A percentile compares a stretch with the other conserved stretches of the same genome.
Conservation (phyloP, 2,888 invertebrate genomes). For the Dichetophora obliterata region DNA sequence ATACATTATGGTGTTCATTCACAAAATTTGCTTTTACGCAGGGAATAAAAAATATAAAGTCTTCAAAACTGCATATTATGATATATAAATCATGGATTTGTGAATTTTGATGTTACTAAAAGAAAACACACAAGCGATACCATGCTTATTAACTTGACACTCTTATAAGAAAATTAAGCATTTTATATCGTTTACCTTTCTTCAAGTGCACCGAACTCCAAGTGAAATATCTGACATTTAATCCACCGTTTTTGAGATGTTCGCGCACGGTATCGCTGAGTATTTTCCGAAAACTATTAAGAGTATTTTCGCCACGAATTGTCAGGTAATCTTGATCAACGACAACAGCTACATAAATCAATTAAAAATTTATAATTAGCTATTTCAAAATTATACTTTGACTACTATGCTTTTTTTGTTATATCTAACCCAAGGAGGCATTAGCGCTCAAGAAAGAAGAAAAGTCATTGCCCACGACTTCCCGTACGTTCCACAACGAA, state of each 20-base stretch:
- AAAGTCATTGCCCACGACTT: slow-evolving; percentile 72
- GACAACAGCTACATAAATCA: slow-evolving; percentile 76
- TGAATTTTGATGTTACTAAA: too few relatives aligned
- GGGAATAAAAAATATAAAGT: too few relatives aligned
- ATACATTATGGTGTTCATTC: too few relatives aligned
- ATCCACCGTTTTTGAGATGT: slow-evolving; percentile 78
- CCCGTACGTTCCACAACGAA: background rate
- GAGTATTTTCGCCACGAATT: slow-evolving; percentile 73
- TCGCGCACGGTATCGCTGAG: slow-evolving; percentile 76
- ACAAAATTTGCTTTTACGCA: too few relatives aligned
- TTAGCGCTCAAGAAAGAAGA: slow-evolving; percentile 81
- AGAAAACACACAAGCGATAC: too few relatives aligned
- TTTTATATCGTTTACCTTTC: slow-evolving; percentile 72
- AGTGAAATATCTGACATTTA: slow-evolving; percentile 77
- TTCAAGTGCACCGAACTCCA: slow-evolving; percentile 79
- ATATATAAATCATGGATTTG: too few relatives aligned
- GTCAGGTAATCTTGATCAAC: slow-evolving; percentile 79
- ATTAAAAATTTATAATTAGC: background rate
- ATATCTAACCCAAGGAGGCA: slow-evolving; percentile 78
- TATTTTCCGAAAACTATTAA: slow-evolving; percentile 74
- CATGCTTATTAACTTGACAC: background rate
- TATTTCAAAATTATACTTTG: too few relatives aligned
- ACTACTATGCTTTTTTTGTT: background rate
- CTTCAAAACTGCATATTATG: too few relatives aligned
- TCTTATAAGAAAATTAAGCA: background rate